phyloP scores from a whole-genome alignment of 2,113 vertebrate species.

The Cyprinodon tularosa region DNA sequence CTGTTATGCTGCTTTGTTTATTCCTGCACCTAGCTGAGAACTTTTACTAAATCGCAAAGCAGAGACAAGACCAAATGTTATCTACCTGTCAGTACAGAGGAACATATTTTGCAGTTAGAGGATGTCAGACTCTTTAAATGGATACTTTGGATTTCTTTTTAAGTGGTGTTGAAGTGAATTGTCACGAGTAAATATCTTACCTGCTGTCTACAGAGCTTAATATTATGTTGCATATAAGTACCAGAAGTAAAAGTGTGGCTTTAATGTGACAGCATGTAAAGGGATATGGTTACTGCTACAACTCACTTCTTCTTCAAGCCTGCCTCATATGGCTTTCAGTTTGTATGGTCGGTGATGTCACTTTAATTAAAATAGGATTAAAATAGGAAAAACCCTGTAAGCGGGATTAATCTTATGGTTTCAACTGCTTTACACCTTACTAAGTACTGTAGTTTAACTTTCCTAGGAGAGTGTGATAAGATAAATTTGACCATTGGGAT shows the following conservation, averaged over 20 bases:
- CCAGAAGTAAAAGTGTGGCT: not conserved
- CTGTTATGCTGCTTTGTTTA: constrained; percentile 40
- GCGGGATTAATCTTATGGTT: not conserved
- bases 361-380: not conserved
- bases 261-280: not conserved
- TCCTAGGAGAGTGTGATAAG: constrained; percentile 35
- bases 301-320: not conserved
- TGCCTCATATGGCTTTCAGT: not conserved
- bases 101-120: not conserved
- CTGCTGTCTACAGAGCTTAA: not conserved
- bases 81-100: not conserved
- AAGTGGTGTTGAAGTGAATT: not conserved
- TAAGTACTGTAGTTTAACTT: constrained; percentile 10
- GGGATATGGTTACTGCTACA: not conserved
- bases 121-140: not conserved
- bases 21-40: constrained; percentile 41
- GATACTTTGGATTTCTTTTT: not conserved
- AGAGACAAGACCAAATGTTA: constrained; percentile 15
- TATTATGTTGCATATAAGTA: not conserved
- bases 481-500: constrained; percentile 30
- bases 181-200: not conserved
- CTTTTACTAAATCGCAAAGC: constrained; percentile 39
- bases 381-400: not conserved
- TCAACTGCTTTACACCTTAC: constrained; percentile 9
- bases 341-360: not conserved